Evolutionary conservation across 2,797 vertebrate genomes (phyloP), one percentile per base, ranked within the genome.

Genomic region (Rhinatrema bivittatum): DNA sequence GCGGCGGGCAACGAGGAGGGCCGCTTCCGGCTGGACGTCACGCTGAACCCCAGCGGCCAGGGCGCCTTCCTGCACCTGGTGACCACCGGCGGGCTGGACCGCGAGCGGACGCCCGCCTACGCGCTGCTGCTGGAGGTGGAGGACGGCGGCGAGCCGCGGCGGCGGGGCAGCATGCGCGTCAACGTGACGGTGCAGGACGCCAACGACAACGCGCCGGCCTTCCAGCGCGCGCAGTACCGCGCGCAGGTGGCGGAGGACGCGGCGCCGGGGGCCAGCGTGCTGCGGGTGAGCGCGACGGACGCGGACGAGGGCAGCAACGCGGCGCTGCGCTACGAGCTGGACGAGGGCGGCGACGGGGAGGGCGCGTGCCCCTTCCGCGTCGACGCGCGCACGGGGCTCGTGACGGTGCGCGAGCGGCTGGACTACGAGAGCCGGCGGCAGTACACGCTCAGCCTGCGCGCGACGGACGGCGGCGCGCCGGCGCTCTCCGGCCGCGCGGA

Each of bases 141-240:
- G 68, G 96, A 99, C 74, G 94, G 93, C 70, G 96, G 94, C 0
- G 87, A 91, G 28, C 94, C 94, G 0, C 91, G 87, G 64, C 87
- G 82, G 59, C 84, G 86, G 12, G 95, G 96, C 23, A 90, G 87
- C 70, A 70, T 99, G 16, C 94, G 93, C 81, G 96, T 99, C 3
- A 98, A 98, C 1, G 95, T 99, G 43, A 98, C 91, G 0, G 87
- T 99, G 11, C 95, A 98, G 64, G 96, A 99, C 58, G 91, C 95
- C 41, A 99, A 98, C 2, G 95, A 98, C 71, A 98, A 99, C 66
- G 91, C 94, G 0, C 96, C 95, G 1, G 9, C 81, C 16, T 99
- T 99, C 47, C 88, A 89, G 25, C 78, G 79, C 24, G 79, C 91
- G 0, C 89, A 91, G 29, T 98, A 98, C 66, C 87, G 91, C 29